phyloP scores from a whole-genome alignment of 2,888 invertebrate species.

The Tetramorium bicarinatum region DNA sequence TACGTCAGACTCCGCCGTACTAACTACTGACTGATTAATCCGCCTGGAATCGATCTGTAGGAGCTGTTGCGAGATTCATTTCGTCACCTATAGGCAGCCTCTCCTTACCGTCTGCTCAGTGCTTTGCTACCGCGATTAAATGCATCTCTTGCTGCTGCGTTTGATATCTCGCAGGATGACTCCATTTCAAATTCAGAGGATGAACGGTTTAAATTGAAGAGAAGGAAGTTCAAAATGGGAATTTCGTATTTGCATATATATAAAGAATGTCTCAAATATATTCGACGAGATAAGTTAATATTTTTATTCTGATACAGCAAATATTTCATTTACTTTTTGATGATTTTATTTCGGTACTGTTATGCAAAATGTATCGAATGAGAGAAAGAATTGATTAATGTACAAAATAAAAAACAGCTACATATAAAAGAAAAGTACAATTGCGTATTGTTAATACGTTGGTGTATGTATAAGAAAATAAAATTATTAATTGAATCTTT shows the following conservation, averaged over 20 bases:
- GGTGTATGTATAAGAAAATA: not conserved
- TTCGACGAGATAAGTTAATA: not conserved
- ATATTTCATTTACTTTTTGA: not conserved
- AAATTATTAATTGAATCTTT: not conserved
- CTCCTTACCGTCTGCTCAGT: not conserved
- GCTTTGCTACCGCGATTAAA: not conserved
- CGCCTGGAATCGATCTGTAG: conserved; percentile 59
- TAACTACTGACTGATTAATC: conserved; percentile 71
- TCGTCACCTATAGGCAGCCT: not conserved
- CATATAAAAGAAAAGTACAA: not conserved
- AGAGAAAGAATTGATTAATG: not conserved
- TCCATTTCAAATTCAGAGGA: not conserved
- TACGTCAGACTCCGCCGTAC: conserved; percentile 44
- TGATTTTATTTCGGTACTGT: not conserved
- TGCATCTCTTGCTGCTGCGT: not conserved
- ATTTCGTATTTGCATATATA: not conserved
- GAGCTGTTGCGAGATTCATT: conserved; percentile 45
- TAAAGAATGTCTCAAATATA: not conserved
- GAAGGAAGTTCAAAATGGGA: not conserved
- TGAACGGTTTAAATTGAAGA: not conserved
- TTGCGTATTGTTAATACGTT: not conserved
- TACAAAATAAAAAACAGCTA: not conserved
- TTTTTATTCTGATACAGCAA: not conserved
- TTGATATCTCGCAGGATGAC: not conserved
- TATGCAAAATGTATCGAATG: not conserved